Percentiles rank a stretch among this genome's conserved stretches.
Evolutionary conservation across 2,797 vertebrate species (phyloP).

Genomic region (Myiotriccus ornatus): DNA sequence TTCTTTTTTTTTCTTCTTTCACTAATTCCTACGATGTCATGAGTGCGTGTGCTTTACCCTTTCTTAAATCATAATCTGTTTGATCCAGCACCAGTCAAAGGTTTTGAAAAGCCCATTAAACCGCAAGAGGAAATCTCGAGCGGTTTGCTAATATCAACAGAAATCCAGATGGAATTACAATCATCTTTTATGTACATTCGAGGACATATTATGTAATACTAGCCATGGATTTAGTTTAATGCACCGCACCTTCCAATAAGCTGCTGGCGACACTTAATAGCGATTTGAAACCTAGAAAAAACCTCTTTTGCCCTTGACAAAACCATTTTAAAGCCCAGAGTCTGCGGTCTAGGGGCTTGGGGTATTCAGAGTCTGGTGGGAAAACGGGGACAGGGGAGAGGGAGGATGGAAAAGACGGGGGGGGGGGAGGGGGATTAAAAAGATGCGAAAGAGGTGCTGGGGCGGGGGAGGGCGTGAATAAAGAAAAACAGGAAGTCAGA

Average conservation of each 20-base stretch:
- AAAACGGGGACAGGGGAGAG: not conserved
- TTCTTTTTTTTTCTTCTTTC: not conserved
- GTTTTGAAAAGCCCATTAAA: conserved; percentile 48
- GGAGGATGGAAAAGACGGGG: not conserved
- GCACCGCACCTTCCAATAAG: conserved; percentile 6
- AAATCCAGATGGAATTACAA: conserved; percentile 57
- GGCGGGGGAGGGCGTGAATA: not conserved
- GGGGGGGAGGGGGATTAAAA: not conserved
- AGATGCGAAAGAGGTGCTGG: no score
- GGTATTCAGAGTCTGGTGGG: not conserved
- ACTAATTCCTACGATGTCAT: conserved; percentile 41
- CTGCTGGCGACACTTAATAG: not conserved
- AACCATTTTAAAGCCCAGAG: not conserved
- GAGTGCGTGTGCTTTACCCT: not conserved
- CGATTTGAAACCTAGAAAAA: not conserved
- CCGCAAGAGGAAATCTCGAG: conserved; percentile 44
- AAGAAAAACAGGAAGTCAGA: not conserved
- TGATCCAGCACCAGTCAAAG: conserved; percentile 34
- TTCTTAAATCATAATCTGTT: conserved; percentile 53
- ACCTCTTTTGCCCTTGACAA: not conserved
- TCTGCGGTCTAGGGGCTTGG: not conserved
- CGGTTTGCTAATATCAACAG: conserved; percentile 52
- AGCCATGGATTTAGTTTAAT: conserved; percentile 21
- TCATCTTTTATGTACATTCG: not conserved
- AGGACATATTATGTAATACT: conserved; percentile 33